Evolutionary conservation across 2,888 invertebrate genomes (phyloP), one percentile per base, ranked within the genome.

Genomic region (Platerodrilus igneus): DNA sequence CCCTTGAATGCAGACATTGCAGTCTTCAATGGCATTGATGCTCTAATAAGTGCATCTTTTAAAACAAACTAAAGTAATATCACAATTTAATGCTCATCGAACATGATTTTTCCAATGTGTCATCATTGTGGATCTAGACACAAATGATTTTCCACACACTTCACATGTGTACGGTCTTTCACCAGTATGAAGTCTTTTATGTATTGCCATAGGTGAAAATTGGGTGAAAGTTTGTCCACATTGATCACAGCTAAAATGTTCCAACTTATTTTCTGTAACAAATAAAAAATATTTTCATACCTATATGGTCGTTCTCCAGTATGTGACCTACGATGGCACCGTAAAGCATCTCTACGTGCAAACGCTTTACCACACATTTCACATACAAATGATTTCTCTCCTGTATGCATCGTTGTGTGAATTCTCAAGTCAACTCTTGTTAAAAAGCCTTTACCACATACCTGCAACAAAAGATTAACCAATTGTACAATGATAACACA

Each of bases 211-310:
- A 4, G 78, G 78, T n/a, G 77, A 76, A 52, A 77, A 77, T 50
- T 79, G 78, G 0, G 78, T 78, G 50, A 79, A 79, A 4, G 76
- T 74, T 62, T 78, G 77, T 0, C 76, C 76, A 48, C 79, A 79
- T 9, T 75, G 66, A 47, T 77, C 75, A 57, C 79, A 79, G 43
- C 71, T 68, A 45, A 9, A 62, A 59, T n/a, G n/a, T n/a, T n/a
- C n/a, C n/a, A n/a, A n/a, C n/a, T n/a, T n/a, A n/a, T n/a, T n/a
- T n/a, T n/a, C n/a, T n/a, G n/a, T n/a, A 30, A 10, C 11, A 1
- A 11, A 11, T 4, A 13, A 11, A 17, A 14, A 22, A 23, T 2
- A 30, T 16, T 11, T 4, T 1, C 27, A 48, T 57, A 69, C 58
- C 70, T 66, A 47, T 76, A 77, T 0, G 76, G 76, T 37, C 75